Conservation (phyloP, 1,140 invertebrate species). For the Leptopilina clavipes region DNA sequence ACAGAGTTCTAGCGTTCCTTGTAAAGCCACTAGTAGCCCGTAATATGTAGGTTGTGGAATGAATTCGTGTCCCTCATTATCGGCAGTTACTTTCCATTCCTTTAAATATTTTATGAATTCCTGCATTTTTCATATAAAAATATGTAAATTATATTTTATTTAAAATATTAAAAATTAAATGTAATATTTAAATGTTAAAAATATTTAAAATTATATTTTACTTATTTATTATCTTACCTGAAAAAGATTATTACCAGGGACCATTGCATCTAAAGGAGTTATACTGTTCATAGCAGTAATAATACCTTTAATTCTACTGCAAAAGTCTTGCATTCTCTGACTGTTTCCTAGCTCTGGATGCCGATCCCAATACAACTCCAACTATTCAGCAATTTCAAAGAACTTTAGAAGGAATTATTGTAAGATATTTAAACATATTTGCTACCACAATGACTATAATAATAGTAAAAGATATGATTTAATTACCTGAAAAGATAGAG, state of each 20-base stretch:
- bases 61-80: no score
- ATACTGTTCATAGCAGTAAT: neutral
- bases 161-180: neutral
- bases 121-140: neutral
- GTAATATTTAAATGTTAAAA: no score
- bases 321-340: neutral
- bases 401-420: slow-evolving; percentile 22
- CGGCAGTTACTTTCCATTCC: no score
- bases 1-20: slow-evolving; percentile 35
- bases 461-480: neutral
- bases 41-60: neutral
- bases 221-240: neutral
- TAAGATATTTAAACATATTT: slow-evolving; percentile 37
- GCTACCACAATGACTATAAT: neutral
- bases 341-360: neutral
- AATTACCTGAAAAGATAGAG: slow-evolving; percentile 2
- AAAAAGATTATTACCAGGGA: neutral
- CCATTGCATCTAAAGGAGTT: neutral
- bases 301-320: neutral
- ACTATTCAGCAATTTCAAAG: slow-evolving; percentile 36
- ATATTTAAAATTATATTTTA: neutral
- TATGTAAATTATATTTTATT: neutral
- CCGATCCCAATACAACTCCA: neutral
- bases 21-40: neutral
- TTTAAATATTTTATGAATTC: neutral